Conservation (phyloP, 2,113 vertebrate genomes). For the Zapornia atra region DNA sequence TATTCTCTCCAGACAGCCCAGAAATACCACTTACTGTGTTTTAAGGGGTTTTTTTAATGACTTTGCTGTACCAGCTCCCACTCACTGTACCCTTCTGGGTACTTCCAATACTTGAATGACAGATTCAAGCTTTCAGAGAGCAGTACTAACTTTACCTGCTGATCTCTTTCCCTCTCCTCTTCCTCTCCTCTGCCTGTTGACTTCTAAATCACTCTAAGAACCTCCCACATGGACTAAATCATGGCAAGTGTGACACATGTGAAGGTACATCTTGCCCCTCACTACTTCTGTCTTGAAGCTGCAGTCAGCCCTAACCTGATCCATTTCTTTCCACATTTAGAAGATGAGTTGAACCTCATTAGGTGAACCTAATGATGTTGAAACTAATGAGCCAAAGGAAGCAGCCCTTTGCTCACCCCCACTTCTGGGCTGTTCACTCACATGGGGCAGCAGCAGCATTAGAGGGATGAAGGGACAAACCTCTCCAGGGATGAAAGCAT, state of each 20-base stretch:
- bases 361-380: no score
- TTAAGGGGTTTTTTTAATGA: conserved; percentile 56
- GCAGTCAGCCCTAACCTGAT: no score
- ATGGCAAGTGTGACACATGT: conserved; percentile 56
- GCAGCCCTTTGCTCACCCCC: no score
- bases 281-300: no score
- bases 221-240: conserved; percentile 39
- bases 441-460: no score
- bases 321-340: no score
- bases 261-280: conserved; percentile 56
- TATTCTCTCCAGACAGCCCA: conserved; percentile 39
- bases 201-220: conserved; percentile 42
- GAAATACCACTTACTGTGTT: conserved; percentile 60
- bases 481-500: no score
- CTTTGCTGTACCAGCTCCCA: conserved; percentile 63
- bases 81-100: conserved; percentile 62
- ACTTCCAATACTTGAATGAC: conserved; percentile 79
- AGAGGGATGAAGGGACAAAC: no score
- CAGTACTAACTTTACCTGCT: conserved; percentile 73
- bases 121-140: conserved; percentile 75
- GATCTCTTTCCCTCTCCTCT: conserved; percentile 52
- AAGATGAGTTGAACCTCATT: no score
- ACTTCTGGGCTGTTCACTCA: no score
- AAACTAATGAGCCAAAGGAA: no score
- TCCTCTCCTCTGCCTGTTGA: conserved; percentile 29